These are phyloP conservation scores for Drosophila acutilabella DNA, from an alignment of 2,888 invertebrate genomes.

Conservation along the genomic window DNA sequence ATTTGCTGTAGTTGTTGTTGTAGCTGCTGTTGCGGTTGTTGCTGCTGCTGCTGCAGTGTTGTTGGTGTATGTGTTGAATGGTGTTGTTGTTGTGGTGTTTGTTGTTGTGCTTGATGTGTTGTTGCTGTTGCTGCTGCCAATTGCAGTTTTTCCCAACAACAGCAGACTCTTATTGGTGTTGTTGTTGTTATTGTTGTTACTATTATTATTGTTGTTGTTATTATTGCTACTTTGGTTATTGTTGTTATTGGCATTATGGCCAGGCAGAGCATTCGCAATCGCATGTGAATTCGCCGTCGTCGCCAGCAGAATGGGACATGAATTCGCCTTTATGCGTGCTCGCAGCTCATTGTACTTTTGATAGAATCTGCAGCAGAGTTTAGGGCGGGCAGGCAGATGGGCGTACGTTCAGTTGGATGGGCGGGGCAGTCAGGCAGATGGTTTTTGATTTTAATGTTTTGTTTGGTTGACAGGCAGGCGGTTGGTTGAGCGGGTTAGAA, in stretches of 20 bases:
- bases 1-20: slow-evolving; percentile 79
- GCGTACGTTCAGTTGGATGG: slow-evolving; percentile 10
- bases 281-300: slow-evolving; percentile 44
- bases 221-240: slow-evolving; percentile 72
- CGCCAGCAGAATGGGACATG: slow-evolving; percentile 91
- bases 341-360: slow-evolving; percentile 94
- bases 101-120: slow-evolving; percentile 41
- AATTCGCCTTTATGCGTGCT: slow-evolving; percentile 94
- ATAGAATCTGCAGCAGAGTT: slow-evolving; percentile 89
- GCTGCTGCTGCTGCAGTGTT: slow-evolving; percentile 57
- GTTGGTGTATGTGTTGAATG: slow-evolving; percentile 54
- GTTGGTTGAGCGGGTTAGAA: slow-evolving; percentile 50
- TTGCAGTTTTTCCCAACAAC: slow-evolving; percentile 64
- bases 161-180: slow-evolving; percentile 66
- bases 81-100: slow-evolving; percentile 51
- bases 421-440: slow-evolving; percentile 22
- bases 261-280: slow-evolving; percentile 57
- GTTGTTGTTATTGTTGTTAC: slow-evolving; percentile 57
- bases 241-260: slow-evolving; percentile 76
- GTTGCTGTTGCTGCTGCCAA: slow-evolving; percentile 47
- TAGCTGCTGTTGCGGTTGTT: slow-evolving; percentile 69
- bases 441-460: slow-evolving; percentile 36
- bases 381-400: slow-evolving; percentile 27
- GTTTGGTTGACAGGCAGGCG: slow-evolving; percentile 14
- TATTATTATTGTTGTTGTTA: slow-evolving; percentile 58